Evolutionary conservation across 1,140 invertebrate genomes (phyloP), one percentile per base, ranked within the genome.

Genomic region (Aphaenogaster ashmeadi): DNA sequence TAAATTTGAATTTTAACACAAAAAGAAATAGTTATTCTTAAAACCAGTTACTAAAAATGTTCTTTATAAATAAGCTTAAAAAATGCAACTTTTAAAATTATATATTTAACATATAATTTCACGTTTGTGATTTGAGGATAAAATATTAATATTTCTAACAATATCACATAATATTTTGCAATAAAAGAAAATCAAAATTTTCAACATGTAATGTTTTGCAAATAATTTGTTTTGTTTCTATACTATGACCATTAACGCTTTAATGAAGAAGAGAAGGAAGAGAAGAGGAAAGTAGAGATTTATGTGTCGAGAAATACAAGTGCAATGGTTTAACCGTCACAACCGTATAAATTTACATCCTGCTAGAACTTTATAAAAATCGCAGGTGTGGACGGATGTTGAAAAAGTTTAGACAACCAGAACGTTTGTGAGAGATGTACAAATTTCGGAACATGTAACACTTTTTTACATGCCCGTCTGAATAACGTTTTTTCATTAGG

Each of bases 361-460:
- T 6, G 52, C 13, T 36, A 36, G 18, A 84, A 84, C 69, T 84
- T 83, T 84, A 47, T 60, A 74, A 74, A 84, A 75, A 84, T 72
- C 54, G 44, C 67, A 74, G 67, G 64, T 81, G 78, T 81, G 64
- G 33, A 84, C 54, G 69, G 41, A 74, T 74, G 69, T 74, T 84
- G 69, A 60, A 84, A 84, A 84, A 84, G 69, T 74, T 84, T 74
- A 36, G 80, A 74, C 80, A 60, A 33, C 11, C 41, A n/a, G 13
- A 83, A 36, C 67, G 41, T 50, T 74, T 60, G 54, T 56, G 67
- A 66, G 60, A 66, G 77, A 47, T 75, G 18, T 56, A 74, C 33
- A 75, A 74, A 56, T 84, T 75, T 60, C 13, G 27, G 47, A 47
- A 33, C 27, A 33, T 36, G 27, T 74, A 74, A 60, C 44, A 27